These are phyloP conservation scores for Hyposoter didymator DNA, from an alignment of 2,888 invertebrate genomes.

Conservation along the genomic window DNA sequence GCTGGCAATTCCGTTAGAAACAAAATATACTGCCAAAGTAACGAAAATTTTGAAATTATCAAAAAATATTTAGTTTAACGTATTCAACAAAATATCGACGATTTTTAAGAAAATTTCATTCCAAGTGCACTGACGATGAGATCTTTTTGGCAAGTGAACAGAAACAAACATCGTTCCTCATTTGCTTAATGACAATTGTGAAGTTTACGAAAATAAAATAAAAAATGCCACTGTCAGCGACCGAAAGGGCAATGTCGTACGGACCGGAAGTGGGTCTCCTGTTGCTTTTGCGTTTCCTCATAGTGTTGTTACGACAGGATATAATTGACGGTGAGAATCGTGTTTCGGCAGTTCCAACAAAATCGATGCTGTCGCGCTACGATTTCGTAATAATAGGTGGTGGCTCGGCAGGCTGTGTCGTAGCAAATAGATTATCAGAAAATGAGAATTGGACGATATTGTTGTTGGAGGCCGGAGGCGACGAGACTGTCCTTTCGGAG, in stretches of 20 bases:
- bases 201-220: not conserved
- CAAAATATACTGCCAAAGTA: too few relatives aligned
- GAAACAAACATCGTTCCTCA: not conserved
- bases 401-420: conserved; percentile 92
- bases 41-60: too few relatives aligned
- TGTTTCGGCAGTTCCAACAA: conserved; percentile 86
- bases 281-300: conserved; percentile 87
- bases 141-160: not conserved
- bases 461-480: conserved; percentile 92
- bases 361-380: conserved; percentile 85
- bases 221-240: conserved; percentile 85
- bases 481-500: conserved; percentile 90
- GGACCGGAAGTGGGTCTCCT: conserved; percentile 89
- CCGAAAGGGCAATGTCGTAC: conserved; percentile 88
- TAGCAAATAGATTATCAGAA: conserved; percentile 92
- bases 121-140: not conserved
- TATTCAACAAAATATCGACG: too few relatives aligned
- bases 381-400: conserved; percentile 92
- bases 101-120: too few relatives aligned
- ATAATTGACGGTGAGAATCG: conserved; percentile 89
- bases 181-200: too few relatives aligned
- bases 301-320: conserved; percentile 88
- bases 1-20: too few relatives aligned
- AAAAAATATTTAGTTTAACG: too few relatives aligned
- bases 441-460: conserved; percentile 90